Conservation (phyloP, 2,888 invertebrate genomes). For the Metacarcinus magister region DNA sequence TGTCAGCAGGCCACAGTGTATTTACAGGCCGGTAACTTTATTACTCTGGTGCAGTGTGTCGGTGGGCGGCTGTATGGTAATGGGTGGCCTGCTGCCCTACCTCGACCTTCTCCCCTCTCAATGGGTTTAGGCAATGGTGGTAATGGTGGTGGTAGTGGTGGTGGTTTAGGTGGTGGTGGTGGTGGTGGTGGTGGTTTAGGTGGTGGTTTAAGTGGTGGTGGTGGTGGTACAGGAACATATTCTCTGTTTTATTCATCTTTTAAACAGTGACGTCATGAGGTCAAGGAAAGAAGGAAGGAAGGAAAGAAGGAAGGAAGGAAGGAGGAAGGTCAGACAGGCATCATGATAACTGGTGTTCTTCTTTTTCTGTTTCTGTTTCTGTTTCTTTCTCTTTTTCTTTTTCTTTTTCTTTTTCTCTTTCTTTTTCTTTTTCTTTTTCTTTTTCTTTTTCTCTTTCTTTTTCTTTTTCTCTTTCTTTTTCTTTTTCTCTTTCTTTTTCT, state of each 20-base stretch:
- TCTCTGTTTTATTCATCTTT: too few relatives aligned
- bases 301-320: too few relatives aligned
- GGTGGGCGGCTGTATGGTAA: neutral
- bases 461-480: neutral
- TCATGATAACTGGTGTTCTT: neutral
- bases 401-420: neutral
- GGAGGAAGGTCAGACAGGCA: neutral
- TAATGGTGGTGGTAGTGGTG: neutral
- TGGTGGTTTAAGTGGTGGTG: neutral
- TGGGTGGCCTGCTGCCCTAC: neutral
- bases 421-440: neutral
- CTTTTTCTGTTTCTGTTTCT: neutral
- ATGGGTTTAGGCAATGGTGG: neutral
- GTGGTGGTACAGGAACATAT: too few relatives aligned
- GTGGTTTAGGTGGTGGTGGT: neutral
- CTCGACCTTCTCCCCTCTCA: neutral
- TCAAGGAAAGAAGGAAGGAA: too few relatives aligned
- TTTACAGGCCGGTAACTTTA: neutral
- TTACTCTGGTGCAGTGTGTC: neutral
- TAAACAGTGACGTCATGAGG: too few relatives aligned
- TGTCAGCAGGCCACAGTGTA: neutral
- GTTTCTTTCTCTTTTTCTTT: neutral
- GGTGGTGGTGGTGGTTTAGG: neutral
- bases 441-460: neutral
- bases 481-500: too few relatives aligned